Percentiles rank a stretch among this genome's conserved stretches.
Evolutionary conservation across 1,140 invertebrate species (phyloP).

Genomic region (Drepana arcuata): DNA sequence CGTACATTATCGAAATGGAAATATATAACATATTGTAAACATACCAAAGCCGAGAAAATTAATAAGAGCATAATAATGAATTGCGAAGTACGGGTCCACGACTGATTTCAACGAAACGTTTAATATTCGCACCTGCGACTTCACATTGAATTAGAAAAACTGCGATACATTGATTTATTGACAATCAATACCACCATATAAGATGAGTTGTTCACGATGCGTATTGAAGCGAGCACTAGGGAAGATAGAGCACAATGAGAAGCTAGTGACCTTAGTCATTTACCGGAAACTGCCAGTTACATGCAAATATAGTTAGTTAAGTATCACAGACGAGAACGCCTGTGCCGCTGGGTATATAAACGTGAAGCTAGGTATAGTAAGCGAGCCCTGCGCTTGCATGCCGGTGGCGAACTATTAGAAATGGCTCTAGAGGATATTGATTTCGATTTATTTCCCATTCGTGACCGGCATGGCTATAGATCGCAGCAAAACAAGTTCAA

Average conservation of each 20-base stretch:
- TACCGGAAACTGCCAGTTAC: slow-evolving; percentile 11
- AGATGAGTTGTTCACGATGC: too few species aligned
- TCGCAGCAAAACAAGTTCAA: slow-evolving; percentile 31
- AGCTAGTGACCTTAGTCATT: slow-evolving; percentile 9
- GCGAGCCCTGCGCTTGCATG: too few species aligned
- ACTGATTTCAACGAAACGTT: too few species aligned
- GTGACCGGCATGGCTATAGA: slow-evolving; percentile 36
- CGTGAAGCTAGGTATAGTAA: not conserved
- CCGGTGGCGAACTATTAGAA: slow-evolving; percentile 38
- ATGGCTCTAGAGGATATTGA: slow-evolving; percentile 38
- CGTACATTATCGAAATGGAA: too few species aligned
- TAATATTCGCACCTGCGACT: too few species aligned
- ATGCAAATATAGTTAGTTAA: slow-evolving; percentile 12
- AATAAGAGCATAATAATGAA: too few species aligned
- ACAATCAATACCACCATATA: too few species aligned
- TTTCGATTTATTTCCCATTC: slow-evolving; percentile 52
- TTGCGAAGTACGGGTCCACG: too few species aligned
- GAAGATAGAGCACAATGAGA: not conserved
- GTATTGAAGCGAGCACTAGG: not conserved
- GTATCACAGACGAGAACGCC: not conserved
- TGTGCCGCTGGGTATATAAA: not conserved
- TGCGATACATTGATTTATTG: too few species aligned
- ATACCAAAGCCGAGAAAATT: too few species aligned
- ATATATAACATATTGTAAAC: too few species aligned
- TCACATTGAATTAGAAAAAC: too few species aligned